Base-by-base conservation (phyloP, 2,888 invertebrate species). In the Smittia sp. region DNA sequence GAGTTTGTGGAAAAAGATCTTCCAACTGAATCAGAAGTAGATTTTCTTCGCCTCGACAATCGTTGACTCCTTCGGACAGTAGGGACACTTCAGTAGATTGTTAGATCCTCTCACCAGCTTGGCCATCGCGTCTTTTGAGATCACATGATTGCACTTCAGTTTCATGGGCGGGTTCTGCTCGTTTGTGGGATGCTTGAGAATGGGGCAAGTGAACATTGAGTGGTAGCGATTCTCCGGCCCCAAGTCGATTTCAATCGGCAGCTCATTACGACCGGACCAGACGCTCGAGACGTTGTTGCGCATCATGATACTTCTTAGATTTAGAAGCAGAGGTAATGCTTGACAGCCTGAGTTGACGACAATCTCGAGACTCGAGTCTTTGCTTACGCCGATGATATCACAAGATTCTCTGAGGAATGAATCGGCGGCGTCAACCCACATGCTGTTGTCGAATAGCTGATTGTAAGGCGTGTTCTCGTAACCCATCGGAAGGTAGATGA, bases 181-280 rank as follows among this genome's bases (percentile, higher is more conserved):
- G 0, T 95, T 93, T 62, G 95, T 94, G 81, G 98, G 98, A 80
- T 98, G 98, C 74, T 98, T 88, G 75, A 99, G 86, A 79, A 99
- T 99, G 6, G 99, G 99, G 82, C 99, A 99, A 24, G 98, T 97
- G 85, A 99, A 99, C 79, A 98, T 93, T 2, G 98, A 98, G 85
- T 99, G 99, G 82, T 95, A 97, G 76, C 94, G 90, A 79, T 92
- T 92, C 76, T 95, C 94, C 74, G 87, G 86, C 41, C 96, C 97
- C 76, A 97, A 86, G 79, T 98, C 96, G 75, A 98, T 93, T 84
- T 98, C 97, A 82, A 98, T 96, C 2, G 99, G 99, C 79, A 99
- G 86, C 85, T 99, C 98, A 81, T 98, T 98, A 79, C 90, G 90
- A 79, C 93, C 93, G 78, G 90, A 93, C 97, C 98, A 98, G 78